Evolutionary conservation across 2,888 invertebrate genomes (phyloP).

Genomic region (Oscheius sp.): DNA sequence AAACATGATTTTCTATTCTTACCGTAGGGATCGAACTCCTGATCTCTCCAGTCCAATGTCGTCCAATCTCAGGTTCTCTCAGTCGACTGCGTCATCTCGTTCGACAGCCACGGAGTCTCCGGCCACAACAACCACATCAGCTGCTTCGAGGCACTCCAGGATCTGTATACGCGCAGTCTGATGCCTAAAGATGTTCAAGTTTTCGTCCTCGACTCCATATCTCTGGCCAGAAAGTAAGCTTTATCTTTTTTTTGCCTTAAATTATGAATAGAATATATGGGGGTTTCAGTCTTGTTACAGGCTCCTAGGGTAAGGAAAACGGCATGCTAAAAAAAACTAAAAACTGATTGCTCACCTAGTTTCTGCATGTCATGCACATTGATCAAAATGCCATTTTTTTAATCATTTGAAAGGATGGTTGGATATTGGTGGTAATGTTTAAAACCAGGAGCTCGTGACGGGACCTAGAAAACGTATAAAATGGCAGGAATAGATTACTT

Average conservation of each 20-base stretch:
- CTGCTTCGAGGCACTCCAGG: conserved; percentile 64
- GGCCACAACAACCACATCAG: conserved; percentile 86
- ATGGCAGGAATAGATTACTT: neutral
- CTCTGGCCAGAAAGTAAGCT: conserved; percentile 73
- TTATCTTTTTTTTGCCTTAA: conserved; percentile 6
- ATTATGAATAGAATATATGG: neutral
- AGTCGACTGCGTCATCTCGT: conserved; percentile 82
- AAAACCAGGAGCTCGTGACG: too few relatives aligned
- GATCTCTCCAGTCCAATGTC: too few relatives aligned
- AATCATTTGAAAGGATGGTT: neutral
- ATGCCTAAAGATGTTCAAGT: conserved; percentile 66
- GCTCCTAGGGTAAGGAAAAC: neutral
- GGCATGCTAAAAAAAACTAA: neutral
- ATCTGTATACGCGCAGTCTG: conserved; percentile 53
- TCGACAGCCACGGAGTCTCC: conserved; percentile 92
- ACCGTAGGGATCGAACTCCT: neutral
- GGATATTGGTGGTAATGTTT: too few relatives aligned
- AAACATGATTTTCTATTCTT: conserved; percentile 9
- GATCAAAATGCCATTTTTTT: neutral
- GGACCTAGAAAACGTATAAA: too few relatives aligned
- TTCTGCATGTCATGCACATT: conserved; percentile 16
- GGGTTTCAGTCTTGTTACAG: neutral
- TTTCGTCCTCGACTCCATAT: conserved; percentile 71
- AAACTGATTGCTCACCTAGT: conserved; percentile 6
- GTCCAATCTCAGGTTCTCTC: conserved; percentile 43